Conservation (phyloP, 1,140 invertebrate species). For the Pollicipes pollicipes region DNA sequence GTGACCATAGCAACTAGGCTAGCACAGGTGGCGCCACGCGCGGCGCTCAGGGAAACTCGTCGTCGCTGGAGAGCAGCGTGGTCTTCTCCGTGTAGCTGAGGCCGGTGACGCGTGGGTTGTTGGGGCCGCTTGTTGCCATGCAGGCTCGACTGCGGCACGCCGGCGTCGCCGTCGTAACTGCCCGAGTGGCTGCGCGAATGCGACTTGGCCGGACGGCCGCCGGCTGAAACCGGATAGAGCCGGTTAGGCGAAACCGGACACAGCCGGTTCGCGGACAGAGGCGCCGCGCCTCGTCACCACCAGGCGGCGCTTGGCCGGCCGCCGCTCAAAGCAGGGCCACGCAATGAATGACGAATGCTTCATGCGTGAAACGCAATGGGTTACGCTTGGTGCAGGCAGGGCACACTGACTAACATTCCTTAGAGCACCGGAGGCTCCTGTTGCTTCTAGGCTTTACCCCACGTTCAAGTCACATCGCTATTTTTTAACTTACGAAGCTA, state of each 20-base stretch:
- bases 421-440: no score
- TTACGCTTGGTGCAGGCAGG: no score
- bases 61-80: constrained; percentile 85
- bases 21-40: not conserved
- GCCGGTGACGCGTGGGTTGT: constrained; percentile 7
- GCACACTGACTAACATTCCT: no score
- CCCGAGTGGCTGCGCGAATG: constrained; percentile 11
- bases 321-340: no score
- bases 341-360: no score
- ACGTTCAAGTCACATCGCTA: no score
- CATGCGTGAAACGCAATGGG: no score
- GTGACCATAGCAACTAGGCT: not conserved
- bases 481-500: no score
- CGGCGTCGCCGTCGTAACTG: constrained; percentile 8
- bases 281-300: no score
- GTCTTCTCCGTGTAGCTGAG: constrained; percentile 80
- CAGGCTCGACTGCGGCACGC: constrained; percentile 2
- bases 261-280: no score
- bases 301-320: no score
- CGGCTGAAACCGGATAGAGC: not conserved
- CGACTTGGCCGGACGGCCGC: not conserved
- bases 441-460: no score
- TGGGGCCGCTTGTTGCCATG: constrained; percentile 8
- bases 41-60: constrained; percentile 67
- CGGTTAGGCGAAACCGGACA: not conserved